These are phyloP conservation scores for Baccha elongata DNA, from an alignment of 2,888 invertebrate species.

Conservation along the genomic window DNA sequence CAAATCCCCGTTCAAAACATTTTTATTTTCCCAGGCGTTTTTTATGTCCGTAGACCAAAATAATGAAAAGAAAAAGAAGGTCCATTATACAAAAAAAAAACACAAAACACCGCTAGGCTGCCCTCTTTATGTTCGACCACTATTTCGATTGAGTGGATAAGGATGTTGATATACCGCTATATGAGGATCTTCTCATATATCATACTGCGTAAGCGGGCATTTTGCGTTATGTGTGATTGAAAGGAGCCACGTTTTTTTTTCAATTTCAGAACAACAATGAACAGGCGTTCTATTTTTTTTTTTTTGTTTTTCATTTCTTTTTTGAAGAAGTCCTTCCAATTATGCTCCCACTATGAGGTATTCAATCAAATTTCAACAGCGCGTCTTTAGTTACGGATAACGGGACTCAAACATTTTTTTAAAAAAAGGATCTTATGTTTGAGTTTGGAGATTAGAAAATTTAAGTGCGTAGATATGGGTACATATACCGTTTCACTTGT, in stretches of 20 bases:
- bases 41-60: constrained; percentile 17
- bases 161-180: constrained; percentile 73
- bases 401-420: constrained; percentile 35
- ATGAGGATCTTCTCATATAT: constrained; percentile 70
- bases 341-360: constrained; percentile 62
- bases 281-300: constrained; percentile 50
- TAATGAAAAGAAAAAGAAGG: constrained; percentile 42
- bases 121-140: constrained; percentile 70
- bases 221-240: constrained; percentile 65
- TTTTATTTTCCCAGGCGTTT: constrained; percentile 62
- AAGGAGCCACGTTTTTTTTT: constrained; percentile 37
- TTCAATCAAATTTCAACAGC: constrained; percentile 43
- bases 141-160: constrained; percentile 68
- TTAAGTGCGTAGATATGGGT: constrained; percentile 28
- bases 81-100: constrained; percentile 57
- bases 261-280: constrained; percentile 31
- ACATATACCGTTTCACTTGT: constrained; percentile 53
- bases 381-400: constrained; percentile 68
- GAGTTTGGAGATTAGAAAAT: constrained; percentile 58
- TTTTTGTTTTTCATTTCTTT: constrained; percentile 19
- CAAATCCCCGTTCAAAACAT: constrained; percentile 34
- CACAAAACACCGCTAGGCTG: constrained; percentile 70
- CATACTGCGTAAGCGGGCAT: constrained; percentile 68
- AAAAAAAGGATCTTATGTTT: constrained; percentile 41
- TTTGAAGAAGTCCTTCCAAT: constrained; percentile 60